Base-by-base conservation (phyloP, 2,797 vertebrate species). In the Mionectes olivaceus region DNA sequence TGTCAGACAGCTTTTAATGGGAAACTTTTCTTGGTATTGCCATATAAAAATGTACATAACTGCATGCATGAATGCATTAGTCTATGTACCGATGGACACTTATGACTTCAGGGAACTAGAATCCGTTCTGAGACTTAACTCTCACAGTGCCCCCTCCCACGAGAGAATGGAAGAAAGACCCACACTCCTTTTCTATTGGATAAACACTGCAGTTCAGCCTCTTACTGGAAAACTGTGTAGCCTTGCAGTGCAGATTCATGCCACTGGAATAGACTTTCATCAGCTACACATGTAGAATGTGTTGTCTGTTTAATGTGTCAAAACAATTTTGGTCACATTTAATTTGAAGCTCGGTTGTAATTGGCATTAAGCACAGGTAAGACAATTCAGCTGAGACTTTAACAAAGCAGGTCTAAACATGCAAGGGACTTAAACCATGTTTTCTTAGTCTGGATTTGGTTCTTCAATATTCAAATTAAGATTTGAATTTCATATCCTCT, bases 391-490 rank as follows among this genome's bases (percentile, higher is more conserved):
- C 28, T 73, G 43, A 76, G 53, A 57, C 12, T 64, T 69, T 32
- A 55, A 33, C 3, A 47, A 32, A 74, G 39, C 17, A 57, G 35
- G 5, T 70, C 14, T 73, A 76, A 93, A 81, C 8, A 46, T 6
- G 1, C 47, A 96, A 84, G 57, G n/a, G 22, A 91, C 84, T 89
- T 95, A 94, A 96, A 94, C 30, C 60, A 60, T 92, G 64, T 56
- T 87, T 95, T 89, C 87, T 91, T 64, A 60, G 11, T 76, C 83
- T 96, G 79, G 56, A 81, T 95, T 96, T 86, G 1, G 46, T 92
- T 94, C 68, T 79, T 95, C 87, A 83, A 67, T 39, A 94, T 90
- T 95, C 70, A 96, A 91, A 95, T 79, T 24, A 88, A 96, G 55
- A 92, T 84, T 91, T 96, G 17, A 39, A 79, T 76, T 73, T 32